Conservation (phyloP, 1,140 invertebrate species). For the Euura saliciscinereae region DNA sequence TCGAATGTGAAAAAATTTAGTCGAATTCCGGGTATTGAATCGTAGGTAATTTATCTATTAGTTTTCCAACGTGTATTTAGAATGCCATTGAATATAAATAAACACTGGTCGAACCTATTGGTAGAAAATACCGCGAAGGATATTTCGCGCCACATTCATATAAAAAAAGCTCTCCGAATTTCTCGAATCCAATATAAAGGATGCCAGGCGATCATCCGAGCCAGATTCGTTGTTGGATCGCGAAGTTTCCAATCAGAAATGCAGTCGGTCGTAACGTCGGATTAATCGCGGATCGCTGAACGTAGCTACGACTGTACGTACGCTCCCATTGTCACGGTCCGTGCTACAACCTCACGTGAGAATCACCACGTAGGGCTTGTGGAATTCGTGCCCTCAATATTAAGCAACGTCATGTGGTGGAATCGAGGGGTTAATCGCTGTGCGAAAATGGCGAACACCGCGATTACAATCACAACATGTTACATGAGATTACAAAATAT, state of each 20-base stretch:
- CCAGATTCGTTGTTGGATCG: neutral
- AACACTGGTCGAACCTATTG: too few relatives aligned
- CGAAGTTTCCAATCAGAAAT: slow-evolving; percentile 1
- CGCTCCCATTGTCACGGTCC: neutral
- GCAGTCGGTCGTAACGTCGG: slow-evolving; percentile 1
- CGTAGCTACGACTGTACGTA: neutral
- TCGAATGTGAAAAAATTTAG: too few relatives aligned
- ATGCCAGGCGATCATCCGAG: slow-evolving; percentile 1
- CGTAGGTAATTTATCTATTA: too few relatives aligned
- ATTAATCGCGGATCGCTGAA: neutral
- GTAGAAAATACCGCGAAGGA: too few relatives aligned
- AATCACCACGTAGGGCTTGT: neutral
- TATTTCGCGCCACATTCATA: neutral
- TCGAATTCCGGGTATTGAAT: too few relatives aligned
- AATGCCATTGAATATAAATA: too few relatives aligned
- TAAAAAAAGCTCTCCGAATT: neutral
- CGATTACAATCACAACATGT: neutral
- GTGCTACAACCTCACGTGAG: neutral
- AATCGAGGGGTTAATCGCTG: too few relatives aligned
- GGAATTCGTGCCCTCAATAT: too few relatives aligned
- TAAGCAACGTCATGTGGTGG: too few relatives aligned
- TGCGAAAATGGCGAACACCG: too few relatives aligned
- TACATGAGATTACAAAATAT: neutral
- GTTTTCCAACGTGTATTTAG: too few relatives aligned
- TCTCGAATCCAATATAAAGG: slow-evolving; percentile 1